phyloP scores from a whole-genome alignment of 1,140 invertebrate genomes.

The Solenopsis invicta region DNA sequence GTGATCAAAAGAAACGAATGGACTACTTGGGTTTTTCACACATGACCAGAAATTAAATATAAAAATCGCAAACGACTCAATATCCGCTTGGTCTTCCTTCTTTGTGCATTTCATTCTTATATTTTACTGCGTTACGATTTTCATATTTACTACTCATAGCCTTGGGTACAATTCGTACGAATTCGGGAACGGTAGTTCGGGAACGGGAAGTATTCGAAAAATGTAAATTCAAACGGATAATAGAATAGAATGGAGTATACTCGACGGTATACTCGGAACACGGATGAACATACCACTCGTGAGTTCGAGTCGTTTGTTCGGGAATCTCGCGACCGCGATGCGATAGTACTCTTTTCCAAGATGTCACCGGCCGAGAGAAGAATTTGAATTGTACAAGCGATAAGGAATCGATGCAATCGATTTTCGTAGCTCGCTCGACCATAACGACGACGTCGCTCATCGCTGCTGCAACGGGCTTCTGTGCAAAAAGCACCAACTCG shows the following conservation, averaged over 20 bases:
- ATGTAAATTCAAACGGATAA: background rate
- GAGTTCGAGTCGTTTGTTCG: background rate
- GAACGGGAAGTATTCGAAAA: background rate
- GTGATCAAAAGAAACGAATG: background rate
- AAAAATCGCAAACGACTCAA: slow-evolving; percentile 1
- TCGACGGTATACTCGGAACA: background rate
- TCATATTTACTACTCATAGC: background rate
- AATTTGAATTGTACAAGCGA: background rate
- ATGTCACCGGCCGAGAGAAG: background rate
- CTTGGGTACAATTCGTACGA: background rate
- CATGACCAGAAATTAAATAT: background rate
- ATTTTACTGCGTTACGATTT: background rate
- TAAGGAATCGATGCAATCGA: background rate
- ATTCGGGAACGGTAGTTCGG: slow-evolving; percentile 10
- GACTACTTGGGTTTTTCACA: slow-evolving; percentile 8
- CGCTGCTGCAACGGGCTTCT: background rate
- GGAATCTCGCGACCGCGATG: slow-evolving; percentile 14
- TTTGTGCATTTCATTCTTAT: background rate
- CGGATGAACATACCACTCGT: background rate
- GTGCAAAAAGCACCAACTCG: slow-evolving; percentile 23
- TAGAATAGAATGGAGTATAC: background rate
- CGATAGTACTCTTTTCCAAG: background rate
- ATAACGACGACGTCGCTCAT: slow-evolving; percentile 9
- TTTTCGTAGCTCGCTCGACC: background rate
- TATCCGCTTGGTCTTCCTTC: background rate